Evolutionary conservation across 2,797 vertebrate genomes (phyloP).

Genomic region (Eulemur coronatus): DNA sequence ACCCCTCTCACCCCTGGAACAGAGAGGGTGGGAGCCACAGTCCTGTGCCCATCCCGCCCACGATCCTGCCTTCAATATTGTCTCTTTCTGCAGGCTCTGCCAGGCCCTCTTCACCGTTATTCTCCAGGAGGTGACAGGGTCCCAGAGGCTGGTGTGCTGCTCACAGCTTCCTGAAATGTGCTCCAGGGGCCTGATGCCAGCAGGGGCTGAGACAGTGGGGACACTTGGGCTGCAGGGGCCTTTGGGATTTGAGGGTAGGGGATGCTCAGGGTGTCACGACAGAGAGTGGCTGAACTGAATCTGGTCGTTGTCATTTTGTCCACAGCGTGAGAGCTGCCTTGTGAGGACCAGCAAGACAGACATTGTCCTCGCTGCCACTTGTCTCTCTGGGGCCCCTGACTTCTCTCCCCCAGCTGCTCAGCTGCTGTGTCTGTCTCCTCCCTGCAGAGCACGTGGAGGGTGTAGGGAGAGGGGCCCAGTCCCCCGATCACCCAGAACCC

Average conservation of each 20-base stretch:
- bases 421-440: not conserved
- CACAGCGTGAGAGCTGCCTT: not conserved
- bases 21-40: not conserved
- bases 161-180: not conserved
- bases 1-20: not conserved
- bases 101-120: not conserved
- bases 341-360: not conserved
- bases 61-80: not conserved
- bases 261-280: not conserved
- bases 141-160: not conserved
- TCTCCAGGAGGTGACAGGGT: not conserved
- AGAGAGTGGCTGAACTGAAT: not conserved
- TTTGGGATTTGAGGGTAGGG: not conserved
- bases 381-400: not conserved
- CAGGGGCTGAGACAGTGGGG: not conserved
- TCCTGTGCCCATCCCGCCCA: too few relatives aligned
- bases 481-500: not conserved
- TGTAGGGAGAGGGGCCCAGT: accelerated
- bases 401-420: not conserved
- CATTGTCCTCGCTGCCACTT: not conserved
- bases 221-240: not conserved
- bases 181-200: not conserved
- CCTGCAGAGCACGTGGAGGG: not conserved
- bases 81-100: not conserved
- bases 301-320: not conserved